These are phyloP conservation scores for Halichoerus grypus DNA, from an alignment of 2,113 vertebrate genomes.

Conservation along the genomic window DNA sequence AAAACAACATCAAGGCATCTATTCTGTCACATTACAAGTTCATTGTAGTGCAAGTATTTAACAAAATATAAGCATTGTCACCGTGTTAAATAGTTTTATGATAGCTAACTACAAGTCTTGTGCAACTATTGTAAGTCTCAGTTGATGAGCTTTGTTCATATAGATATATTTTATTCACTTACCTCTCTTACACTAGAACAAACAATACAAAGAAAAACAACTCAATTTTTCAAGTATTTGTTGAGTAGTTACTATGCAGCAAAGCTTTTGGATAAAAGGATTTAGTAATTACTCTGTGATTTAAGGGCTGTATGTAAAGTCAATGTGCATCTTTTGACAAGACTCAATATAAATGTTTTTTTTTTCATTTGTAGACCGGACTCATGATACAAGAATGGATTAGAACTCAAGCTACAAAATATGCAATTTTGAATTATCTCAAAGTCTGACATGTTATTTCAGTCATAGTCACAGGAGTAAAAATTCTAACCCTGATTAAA, in stretches of 20 bases:
- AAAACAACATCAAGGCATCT: conserved; percentile 48
- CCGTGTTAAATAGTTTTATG: conserved; percentile 35
- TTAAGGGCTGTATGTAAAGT: neutral
- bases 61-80: conserved; percentile 47
- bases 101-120: neutral
- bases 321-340: neutral
- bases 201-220: neutral
- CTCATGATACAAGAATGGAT: neutral
- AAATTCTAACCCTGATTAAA: neutral
- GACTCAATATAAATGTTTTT: neutral
- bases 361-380: neutral
- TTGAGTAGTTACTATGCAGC: neutral
- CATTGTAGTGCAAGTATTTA: conserved; percentile 34
- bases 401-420: neutral
- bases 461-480: neutral
- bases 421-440: neutral
- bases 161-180: neutral
- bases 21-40: conserved; percentile 36
- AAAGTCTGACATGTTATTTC: neutral
- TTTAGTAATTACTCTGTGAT: neutral
- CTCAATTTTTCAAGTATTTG: neutral
- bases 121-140: neutral
- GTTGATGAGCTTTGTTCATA: neutral
- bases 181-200: neutral
- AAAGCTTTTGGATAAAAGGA: neutral